Base-by-base conservation (phyloP, 2,797 vertebrate genomes). In the Pyrocephalus nanus region DNA sequence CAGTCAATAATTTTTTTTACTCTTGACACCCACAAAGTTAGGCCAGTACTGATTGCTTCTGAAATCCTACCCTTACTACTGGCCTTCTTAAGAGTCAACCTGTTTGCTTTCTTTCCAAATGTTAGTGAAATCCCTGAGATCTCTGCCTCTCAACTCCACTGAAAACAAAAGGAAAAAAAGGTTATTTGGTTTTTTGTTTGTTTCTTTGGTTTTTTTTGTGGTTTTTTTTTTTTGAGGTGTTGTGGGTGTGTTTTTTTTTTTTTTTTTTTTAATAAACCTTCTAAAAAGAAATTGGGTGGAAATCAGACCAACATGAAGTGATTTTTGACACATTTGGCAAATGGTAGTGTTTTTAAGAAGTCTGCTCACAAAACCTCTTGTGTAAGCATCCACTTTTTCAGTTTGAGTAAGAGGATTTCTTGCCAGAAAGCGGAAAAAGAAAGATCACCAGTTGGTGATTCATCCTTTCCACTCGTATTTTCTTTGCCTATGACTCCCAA, bases 271-370 rank as follows among this genome's bases (percentile, higher is more conserved):
- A 5, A 22, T 64, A 77, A 62, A 14, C 9, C 18, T 69, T 25
- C 6, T 67, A 72, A 32, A 20, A 47, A 77, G 27, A 54, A 9
- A 7, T 1, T 0, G 9, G 60, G 13, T 1, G 1, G 17, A 81
- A 67, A 87, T 85, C 38, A 64, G 38, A 85, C 42, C 25, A 89
- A 58, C 27, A 22, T 42, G 47, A 72, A 85, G 81, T 86, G 6
- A 38, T 34, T 91, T 91, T 60, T 87, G 78, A 87, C 71, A 79
- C 16, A 64, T 71, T 85, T 89, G 84, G 74, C 74, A 91, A 87
- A 64, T 9, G 15, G 10, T 11, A 66, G 21, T 50, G 23, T 53
- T 87, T 85, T 91, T 57, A 84, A 91, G 67, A 78, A 85, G 40
- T 34, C 82, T 93, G 23, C 27, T 85, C 9, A 29, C 38, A 81